Evolutionary conservation across 1,140 invertebrate species (phyloP), one percentile per base, ranked within the genome.

Genomic region (Drosophila nigrodunni): DNA sequence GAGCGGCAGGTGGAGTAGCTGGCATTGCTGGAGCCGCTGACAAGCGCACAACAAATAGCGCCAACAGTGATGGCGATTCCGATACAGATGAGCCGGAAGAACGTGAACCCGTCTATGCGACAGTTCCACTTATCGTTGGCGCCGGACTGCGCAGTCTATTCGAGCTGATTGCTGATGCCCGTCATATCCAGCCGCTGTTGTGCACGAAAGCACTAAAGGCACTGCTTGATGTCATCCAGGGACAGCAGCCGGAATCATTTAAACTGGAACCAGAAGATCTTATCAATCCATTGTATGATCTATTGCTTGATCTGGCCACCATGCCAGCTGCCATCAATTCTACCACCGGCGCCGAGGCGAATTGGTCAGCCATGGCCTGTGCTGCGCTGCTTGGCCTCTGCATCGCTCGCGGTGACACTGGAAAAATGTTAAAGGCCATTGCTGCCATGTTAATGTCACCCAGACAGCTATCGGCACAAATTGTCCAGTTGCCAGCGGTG

Each of bases 321-420:
- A 94, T 94, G 74, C 94, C 95, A 85, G 94, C 94, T 21, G 78
- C 90, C 0, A 55, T 89, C 1, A 90, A 25, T 2, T 94, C 95
- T 37, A 94, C 77, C 86, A 79, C 78, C 93, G 86, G 88, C 47
- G 92, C 81, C 15, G 95, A 95, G 13, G 95, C 94, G 79, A 95
- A 95, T 69, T 94, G 98, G 73, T 97, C 96, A 39, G 96, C 97
- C 25, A 94, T 98, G 60, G 97, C 97, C 46, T 98, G 97, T 93
- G 96, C 97, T 3, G 98, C 97, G 88, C 94, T 99, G 1, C 94
- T 99, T 34, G 97, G 97, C 67, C 93, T 99, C 49, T 97, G 97
- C 30, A 96, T 98, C n/a, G 97, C 98, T 1, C 93, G 97, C 64
- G 98, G 98, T 2, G 97, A 98, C 90, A 98, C 98, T n/a, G 97